A percentile compares a stretch with the other conserved stretches of the same genome.
These are phyloP conservation scores for Trichopoda pennipes DNA, from an alignment of 2,888 invertebrate genomes.

Conservation along the genomic window DNA sequence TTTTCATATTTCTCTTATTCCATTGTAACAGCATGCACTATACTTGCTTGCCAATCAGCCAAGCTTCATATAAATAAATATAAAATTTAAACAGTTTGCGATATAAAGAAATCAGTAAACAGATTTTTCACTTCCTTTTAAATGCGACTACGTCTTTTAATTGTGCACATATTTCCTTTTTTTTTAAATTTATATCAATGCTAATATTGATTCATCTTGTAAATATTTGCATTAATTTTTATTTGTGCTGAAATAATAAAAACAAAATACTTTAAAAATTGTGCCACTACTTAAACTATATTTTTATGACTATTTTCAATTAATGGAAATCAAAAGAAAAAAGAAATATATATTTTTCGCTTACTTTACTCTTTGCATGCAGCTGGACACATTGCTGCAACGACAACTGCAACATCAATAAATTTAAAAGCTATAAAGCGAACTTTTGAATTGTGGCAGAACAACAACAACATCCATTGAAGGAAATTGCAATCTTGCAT, in stretches of 20 bases:
- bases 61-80: too few species aligned
- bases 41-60: too few species aligned
- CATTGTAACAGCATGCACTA: too few species aligned
- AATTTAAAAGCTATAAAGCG: not conserved
- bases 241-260: slow-evolving; percentile 20
- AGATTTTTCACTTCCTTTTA: not conserved
- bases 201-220: slow-evolving; percentile 48
- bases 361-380: slow-evolving; percentile 57
- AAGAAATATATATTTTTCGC: slow-evolving; percentile 60
- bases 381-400: slow-evolving; percentile 31
- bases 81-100: too few species aligned
- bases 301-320: slow-evolving; percentile 65
- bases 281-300: slow-evolving; percentile 63
- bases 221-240: slow-evolving; percentile 64
- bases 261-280: slow-evolving; percentile 41
- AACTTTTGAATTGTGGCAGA: not conserved
- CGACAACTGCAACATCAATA: not conserved
- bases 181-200: not conserved
- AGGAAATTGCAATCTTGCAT: slow-evolving; percentile 63
- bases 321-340: slow-evolving; percentile 60
- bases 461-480: slow-evolving; percentile 22
- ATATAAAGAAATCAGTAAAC: too few species aligned
- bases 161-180: slow-evolving; percentile 2
- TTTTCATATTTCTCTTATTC: too few species aligned
- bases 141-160: not conserved